A percentile compares a stretch with the other conserved stretches of the same genome.
Evolutionary conservation across 2,888 invertebrate species (phyloP).

Genomic region (Lepidochitona cinerea): DNA sequence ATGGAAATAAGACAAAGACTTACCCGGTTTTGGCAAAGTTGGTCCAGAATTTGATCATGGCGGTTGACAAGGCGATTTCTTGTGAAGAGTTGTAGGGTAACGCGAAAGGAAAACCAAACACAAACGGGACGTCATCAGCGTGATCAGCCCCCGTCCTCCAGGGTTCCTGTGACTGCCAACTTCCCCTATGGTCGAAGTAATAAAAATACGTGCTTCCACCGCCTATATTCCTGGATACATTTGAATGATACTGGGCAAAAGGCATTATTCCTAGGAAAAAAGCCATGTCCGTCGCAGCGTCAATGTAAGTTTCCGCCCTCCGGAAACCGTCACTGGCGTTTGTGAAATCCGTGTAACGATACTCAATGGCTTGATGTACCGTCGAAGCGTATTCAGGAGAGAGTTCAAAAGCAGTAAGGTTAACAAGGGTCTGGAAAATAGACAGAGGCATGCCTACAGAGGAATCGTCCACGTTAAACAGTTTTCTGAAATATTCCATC

Average conservation of each 20-base stretch:
- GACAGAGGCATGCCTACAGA: not conserved
- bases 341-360: not conserved
- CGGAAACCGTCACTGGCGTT: not conserved
- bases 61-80: not conserved
- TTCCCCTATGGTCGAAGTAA: constrained; percentile 8
- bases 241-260: not conserved
- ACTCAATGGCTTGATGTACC: not conserved
- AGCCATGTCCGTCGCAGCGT: not conserved
- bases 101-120: not conserved
- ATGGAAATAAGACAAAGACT: too few species aligned
- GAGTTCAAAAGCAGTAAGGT: not conserved
- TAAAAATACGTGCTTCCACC: constrained; percentile 4
- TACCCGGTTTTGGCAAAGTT: constrained; percentile 14
- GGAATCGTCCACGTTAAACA: not conserved
- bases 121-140: not conserved
- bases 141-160: constrained; percentile 3
- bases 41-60: constrained; percentile 4
- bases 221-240: too few species aligned
- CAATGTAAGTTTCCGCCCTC: not conserved
- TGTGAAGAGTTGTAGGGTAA: not conserved
- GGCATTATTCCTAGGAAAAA: not conserved
- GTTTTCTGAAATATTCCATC: not conserved
- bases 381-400: not conserved
- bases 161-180: not conserved
- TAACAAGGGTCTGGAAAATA: not conserved